These are phyloP conservation scores for Opisthocomus hoazin DNA, from an alignment of 2,113 vertebrate genomes.

Conservation along the genomic window DNA sequence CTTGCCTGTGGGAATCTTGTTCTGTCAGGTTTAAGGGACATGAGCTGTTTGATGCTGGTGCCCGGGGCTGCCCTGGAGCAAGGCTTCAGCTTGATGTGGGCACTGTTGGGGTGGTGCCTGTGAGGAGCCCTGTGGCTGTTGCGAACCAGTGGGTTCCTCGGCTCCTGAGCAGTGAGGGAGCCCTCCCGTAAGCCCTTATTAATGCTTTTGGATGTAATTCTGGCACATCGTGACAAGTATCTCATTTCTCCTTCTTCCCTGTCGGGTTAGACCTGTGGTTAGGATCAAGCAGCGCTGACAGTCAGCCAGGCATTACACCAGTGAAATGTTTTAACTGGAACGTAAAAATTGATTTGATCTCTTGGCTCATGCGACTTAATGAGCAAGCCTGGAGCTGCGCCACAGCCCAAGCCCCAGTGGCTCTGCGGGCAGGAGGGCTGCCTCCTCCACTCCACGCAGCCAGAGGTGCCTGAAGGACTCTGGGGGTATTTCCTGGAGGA, in stretches of 20 bases:
- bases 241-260: not conserved
- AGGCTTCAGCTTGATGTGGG: not conserved
- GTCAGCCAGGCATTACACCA: not conserved
- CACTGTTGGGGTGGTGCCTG: not conserved
- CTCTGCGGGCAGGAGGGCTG: not conserved
- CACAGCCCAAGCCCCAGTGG: not conserved
- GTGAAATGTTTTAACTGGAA: not conserved
- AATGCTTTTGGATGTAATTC: not conserved
- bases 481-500: not conserved
- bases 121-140: not conserved
- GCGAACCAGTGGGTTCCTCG: not conserved
- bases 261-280: not conserved
- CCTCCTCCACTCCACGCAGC: not conserved
- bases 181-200: not conserved
- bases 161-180: not conserved
- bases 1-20: not conserved
- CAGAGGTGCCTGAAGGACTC: not conserved
- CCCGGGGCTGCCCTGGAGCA: not conserved
- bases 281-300: not conserved
- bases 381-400: not conserved
- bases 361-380: not conserved
- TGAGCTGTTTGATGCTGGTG: fast-evolving
- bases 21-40: fast-evolving
- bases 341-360: not conserved
- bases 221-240: not conserved